A percentile compares a stretch with the other conserved stretches of the same genome.
These are phyloP conservation scores for Baryphthengus martii DNA, from an alignment of 2,113 vertebrate genomes.

Conservation along the genomic window DNA sequence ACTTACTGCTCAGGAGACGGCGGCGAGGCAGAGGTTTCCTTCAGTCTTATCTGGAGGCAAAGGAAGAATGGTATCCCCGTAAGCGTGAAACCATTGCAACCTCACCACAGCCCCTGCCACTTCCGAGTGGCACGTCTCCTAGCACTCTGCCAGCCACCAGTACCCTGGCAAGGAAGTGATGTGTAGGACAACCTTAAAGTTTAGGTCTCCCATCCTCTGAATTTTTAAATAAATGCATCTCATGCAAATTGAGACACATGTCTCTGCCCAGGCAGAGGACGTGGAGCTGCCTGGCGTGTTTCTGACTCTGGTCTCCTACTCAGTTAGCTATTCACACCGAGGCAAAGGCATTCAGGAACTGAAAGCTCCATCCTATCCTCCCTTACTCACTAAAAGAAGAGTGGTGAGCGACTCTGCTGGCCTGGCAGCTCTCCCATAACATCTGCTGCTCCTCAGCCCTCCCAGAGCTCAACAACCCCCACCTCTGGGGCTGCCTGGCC, in stretches of 20 bases:
- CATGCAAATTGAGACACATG: accelerated
- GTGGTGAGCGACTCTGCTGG: neutral
- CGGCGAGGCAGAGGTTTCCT: neutral
- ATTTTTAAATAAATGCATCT: neutral
- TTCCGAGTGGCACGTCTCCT: neutral
- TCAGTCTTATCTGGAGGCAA: constrained; percentile 29
- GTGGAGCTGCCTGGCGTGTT: neutral
- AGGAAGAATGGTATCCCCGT: neutral
- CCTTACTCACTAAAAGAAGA: neutral
- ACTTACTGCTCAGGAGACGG: constrained; percentile 39
- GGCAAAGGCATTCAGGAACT: neutral
- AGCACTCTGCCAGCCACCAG: neutral
- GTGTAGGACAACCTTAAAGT: neutral
- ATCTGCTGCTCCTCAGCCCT: neutral
- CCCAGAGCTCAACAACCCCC: neutral
- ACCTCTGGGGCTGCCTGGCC: neutral
- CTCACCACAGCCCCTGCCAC: neutral
- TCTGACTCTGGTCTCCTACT: neutral
- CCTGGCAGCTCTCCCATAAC: neutral
- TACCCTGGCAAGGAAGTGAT: neutral
- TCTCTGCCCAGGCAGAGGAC: neutral
- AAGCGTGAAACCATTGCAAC: neutral
- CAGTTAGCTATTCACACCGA: neutral
- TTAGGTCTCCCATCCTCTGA: neutral
- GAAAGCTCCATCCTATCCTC: neutral